phyloP scores from a whole-genome alignment of 1,140 invertebrate species.

The Atta colombica region DNA sequence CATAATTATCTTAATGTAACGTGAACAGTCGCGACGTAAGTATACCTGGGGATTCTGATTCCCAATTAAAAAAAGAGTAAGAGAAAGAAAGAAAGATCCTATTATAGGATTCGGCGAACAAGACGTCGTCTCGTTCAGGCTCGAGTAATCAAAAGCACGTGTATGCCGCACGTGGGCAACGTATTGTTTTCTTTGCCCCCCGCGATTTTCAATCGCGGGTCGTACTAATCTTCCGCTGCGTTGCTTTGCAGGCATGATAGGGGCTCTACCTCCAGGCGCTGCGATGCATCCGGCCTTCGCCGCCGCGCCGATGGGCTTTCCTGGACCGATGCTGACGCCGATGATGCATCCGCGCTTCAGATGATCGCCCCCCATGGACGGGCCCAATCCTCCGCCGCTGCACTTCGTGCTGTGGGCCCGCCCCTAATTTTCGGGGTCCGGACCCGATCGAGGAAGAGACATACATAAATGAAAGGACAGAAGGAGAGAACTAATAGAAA shows the following conservation, averaged over 20 bases:
- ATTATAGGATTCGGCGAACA: background rate
- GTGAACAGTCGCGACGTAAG: constrained; percentile 69
- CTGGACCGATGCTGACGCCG: constrained; percentile 88
- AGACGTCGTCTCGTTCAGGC: constrained; percentile 32
- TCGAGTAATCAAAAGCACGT: constrained; percentile 5
- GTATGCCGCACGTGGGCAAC: constrained; percentile 33
- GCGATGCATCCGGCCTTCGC: constrained; percentile 89
- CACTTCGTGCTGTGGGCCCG: constrained; percentile 87
- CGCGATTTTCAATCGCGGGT: constrained; percentile 4
- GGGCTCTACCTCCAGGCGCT: constrained; percentile 89
- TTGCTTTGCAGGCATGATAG: constrained; percentile 89
- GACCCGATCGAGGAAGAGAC: constrained; percentile 71
- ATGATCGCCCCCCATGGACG: constrained; percentile 89
- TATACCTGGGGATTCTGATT: constrained; percentile 42
- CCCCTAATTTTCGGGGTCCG: constrained; percentile 81
- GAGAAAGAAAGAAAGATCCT: constrained; percentile 25
- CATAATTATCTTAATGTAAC: constrained; percentile 35
- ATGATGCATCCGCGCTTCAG: constrained; percentile 93
- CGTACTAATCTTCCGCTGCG: constrained; percentile 33
- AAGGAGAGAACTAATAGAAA: constrained; percentile 13
- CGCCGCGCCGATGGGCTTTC: constrained; percentile 89
- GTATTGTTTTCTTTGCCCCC: constrained; percentile 34
- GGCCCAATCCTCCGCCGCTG: constrained; percentile 85
- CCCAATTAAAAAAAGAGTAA: background rate
- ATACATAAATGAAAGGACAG: constrained; percentile 26